Evolutionary conservation across 2,888 invertebrate species (phyloP).

Genomic region (Amphimallon solstitiale): DNA sequence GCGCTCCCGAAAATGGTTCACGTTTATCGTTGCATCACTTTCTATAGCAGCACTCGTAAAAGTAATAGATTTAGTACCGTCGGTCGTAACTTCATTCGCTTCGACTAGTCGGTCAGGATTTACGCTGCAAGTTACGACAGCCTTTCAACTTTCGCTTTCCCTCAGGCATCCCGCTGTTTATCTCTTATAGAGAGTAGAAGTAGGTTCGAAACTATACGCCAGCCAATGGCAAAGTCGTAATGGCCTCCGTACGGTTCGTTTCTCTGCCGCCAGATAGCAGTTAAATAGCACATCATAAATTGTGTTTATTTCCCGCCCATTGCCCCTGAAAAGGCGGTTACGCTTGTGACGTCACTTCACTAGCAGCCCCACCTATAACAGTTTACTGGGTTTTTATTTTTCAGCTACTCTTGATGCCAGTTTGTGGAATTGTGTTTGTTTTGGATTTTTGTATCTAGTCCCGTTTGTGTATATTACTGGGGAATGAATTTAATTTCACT

Average conservation of each 20-base stretch:
- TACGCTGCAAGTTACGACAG: conserved; percentile 66
- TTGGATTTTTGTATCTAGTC: conserved; percentile 20
- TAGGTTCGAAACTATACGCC: conserved; percentile 50
- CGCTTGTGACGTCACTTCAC: conserved; percentile 62
- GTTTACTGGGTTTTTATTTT: conserved; percentile 37
- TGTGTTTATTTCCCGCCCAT: conserved; percentile 70
- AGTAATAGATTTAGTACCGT: conserved; percentile 49
- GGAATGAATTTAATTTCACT: conserved; percentile 9
- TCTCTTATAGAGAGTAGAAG: conserved; percentile 9
- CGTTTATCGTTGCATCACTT: conserved; percentile 46
- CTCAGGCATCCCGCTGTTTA: conserved; percentile 29
- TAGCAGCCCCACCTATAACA: conserved; percentile 54
- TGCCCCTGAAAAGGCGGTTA: conserved; percentile 67
- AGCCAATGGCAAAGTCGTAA: conserved; percentile 70
- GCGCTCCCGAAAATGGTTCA: conserved; percentile 36
- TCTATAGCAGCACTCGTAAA: conserved; percentile 44
- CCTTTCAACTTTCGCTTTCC: conserved; percentile 36
- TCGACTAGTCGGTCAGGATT: conserved; percentile 55
- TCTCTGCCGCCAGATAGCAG: conserved; percentile 68
- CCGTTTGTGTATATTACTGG: neutral
- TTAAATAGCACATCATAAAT: conserved; percentile 66
- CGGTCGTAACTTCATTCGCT: conserved; percentile 57
- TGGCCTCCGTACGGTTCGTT: conserved; percentile 68
- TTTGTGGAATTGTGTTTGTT: conserved; percentile 30
- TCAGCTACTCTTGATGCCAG: conserved; percentile 21